Base-by-base conservation (phyloP, 2,888 invertebrate genomes). In the Meiosimyza decipiens region DNA sequence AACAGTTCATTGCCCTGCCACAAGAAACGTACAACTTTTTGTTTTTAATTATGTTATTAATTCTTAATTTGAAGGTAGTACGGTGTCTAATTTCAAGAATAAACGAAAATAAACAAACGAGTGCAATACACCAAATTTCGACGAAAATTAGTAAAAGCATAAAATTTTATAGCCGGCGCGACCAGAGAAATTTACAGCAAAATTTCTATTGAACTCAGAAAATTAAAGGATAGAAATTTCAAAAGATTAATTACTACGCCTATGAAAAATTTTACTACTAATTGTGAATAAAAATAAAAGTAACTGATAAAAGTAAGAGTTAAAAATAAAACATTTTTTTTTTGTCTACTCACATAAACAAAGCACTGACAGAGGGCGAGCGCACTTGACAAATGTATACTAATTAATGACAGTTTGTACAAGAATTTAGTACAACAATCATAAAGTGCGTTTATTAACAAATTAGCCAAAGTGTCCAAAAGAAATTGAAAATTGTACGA, bases 341-440 rank as follows among this genome's bases (percentile, higher is more conserved):
- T 40, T 40, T 40, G 40, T 40, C 40, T 40, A 40, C 40, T 40
- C 40, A 69, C 65, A 71, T 68, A 73, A 72, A 72, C 73, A 74
- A 71, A 63, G 73, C 74, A 66, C 73, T 75, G 72, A 75, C 71
- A 73, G 74, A 71, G 75, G 70, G 73, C 71, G 59, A 73, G 71
- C 84, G 82, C 82, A 85, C 86, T 87, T 87, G 87, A 86, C 87
- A 86, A 86, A 86, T 82, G 85, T 82, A 84, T 85, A 87, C 87
- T 87, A 87, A 87, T 87, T 87, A 87, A 87, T 87, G 86, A 85
- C 82, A 85, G 86, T 87, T 87, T 87, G 86, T 85, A 83, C 85
- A 87, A 87, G 81, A 80, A 81, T 84, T 84, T 84, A 84, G 84
- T 85, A 81, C 77, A 77, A 79, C 77, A 80, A 82, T 83, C 82